A percentile compares a stretch with the other conserved stretches of the same genome.
These are phyloP conservation scores for Drosophila ananassae DNA, from an alignment of 1,140 invertebrate genomes.

Conservation along the genomic window DNA sequence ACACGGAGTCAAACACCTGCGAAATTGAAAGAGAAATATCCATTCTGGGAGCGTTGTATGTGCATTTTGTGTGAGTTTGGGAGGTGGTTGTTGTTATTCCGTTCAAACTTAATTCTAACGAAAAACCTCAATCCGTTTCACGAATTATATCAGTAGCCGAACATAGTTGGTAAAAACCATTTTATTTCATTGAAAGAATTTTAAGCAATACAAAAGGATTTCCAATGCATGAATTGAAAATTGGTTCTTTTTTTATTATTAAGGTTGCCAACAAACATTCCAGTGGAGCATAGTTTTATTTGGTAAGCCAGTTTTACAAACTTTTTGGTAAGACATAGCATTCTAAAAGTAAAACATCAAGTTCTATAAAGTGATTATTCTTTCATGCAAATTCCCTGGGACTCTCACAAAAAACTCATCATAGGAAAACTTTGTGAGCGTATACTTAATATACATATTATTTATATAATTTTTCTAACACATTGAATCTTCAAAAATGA, in stretches of 20 bases:
- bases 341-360: too few relatives aligned
- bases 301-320: background rate
- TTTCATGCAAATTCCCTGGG: too few relatives aligned
- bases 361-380: too few relatives aligned
- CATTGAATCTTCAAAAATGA: too few relatives aligned
- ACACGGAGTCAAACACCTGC: slow-evolving; percentile 70
- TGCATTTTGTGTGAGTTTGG: background rate
- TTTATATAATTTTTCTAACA: too few relatives aligned
- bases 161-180: slow-evolving; percentile 74
- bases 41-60: slow-evolving; percentile 56
- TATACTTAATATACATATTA: too few relatives aligned
- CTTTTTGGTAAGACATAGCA: too few relatives aligned
- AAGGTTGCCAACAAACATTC: slow-evolving; percentile 13
- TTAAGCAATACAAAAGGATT: slow-evolving; percentile 66
- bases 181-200: slow-evolving; percentile 67
- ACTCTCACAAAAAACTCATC: too few relatives aligned
- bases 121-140: background rate
- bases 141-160: slow-evolving; percentile 17
- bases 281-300: background rate
- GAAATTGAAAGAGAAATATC: slow-evolving; percentile 78
- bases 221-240: slow-evolving; percentile 42
- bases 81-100: slow-evolving; percentile 27
- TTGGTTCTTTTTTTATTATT: slow-evolving; percentile 15
- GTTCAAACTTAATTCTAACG: slow-evolving; percentile 56
- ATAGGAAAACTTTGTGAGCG: too few relatives aligned